phyloP scores from a whole-genome alignment of 2,113 vertebrate species.

The Ia io region DNA sequence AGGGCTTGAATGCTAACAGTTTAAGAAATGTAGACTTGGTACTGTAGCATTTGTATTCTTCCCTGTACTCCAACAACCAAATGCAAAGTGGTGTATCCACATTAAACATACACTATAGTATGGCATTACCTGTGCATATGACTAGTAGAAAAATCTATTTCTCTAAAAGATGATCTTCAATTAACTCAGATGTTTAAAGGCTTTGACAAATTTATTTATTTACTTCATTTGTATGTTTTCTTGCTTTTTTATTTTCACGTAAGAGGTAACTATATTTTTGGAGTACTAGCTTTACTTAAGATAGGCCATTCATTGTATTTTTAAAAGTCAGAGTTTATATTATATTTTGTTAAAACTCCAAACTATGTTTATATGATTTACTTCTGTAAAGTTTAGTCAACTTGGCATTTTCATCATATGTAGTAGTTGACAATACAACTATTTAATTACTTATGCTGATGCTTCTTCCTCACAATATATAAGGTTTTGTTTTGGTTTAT shows the following conservation, averaged over 20 bases:
- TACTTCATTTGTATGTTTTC: not conserved
- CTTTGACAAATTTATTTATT: not conserved
- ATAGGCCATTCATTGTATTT: not conserved
- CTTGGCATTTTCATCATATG: not conserved
- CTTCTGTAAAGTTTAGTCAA: not conserved
- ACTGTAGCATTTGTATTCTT: slow-evolving; percentile 35
- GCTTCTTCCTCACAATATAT: not conserved
- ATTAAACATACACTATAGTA: slow-evolving; percentile 37
- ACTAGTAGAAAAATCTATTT: slow-evolving; percentile 34
- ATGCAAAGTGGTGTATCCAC: slow-evolving; percentile 62
- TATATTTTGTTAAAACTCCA: not conserved
- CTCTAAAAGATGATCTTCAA: not conserved
- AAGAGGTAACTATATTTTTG: not conserved
- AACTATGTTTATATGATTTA: not conserved
- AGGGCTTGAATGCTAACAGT: not conserved
- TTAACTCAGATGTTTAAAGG: not conserved
- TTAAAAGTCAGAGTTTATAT: not conserved
- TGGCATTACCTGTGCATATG: slow-evolving; percentile 28
- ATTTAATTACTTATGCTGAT: not conserved
- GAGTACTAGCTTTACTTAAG: not conserved
- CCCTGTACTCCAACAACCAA: slow-evolving; percentile 63
- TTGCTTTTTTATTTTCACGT: not conserved
- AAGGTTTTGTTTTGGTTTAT: not conserved
- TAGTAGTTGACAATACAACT: not conserved
- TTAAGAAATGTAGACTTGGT: slow-evolving; percentile 43